Evolutionary conservation across 2,797 vertebrate species (phyloP).

Genomic region (Arnoldichthys spilopterus): DNA sequence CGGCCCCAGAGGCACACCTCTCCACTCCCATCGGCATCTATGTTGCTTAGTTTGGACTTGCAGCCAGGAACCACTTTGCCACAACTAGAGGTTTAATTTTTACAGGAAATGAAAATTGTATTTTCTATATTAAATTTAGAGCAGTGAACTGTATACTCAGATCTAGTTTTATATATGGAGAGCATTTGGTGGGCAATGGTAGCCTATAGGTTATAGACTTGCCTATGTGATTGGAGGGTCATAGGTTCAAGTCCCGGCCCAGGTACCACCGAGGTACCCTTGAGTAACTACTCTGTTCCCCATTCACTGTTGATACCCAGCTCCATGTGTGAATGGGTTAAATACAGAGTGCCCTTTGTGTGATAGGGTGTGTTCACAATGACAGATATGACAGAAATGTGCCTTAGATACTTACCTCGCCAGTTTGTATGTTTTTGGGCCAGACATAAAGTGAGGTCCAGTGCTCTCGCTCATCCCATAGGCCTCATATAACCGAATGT

Average conservation of each 20-base stretch:
- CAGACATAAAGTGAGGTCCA: constrained; percentile 88
- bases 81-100: constrained; percentile 72
- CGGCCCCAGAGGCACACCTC: constrained; percentile 91
- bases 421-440: constrained; percentile 76
- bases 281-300: too few species aligned
- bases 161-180: too few species aligned
- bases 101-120: neutral
- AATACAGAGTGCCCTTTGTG: too few species aligned
- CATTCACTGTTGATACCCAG: too few species aligned
- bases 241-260: too few species aligned
- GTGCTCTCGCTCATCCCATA: constrained; percentile 91
- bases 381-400: neutral
- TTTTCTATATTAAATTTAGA: too few species aligned
- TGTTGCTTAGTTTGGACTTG: constrained; percentile 77
- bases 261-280: too few species aligned
- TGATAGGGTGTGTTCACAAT: too few species aligned
- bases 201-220: too few species aligned
- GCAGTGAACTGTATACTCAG: neutral
- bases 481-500: constrained; percentile 83
- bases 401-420: constrained; percentile 74
- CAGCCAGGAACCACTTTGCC: constrained; percentile 86
- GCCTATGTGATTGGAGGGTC: too few species aligned
- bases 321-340: too few species aligned
- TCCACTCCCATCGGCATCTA: constrained; percentile 77
- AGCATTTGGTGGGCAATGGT: too few species aligned